Evolutionary conservation across 2,888 invertebrate genomes (phyloP).

Genomic region (Julus scanicus): DNA sequence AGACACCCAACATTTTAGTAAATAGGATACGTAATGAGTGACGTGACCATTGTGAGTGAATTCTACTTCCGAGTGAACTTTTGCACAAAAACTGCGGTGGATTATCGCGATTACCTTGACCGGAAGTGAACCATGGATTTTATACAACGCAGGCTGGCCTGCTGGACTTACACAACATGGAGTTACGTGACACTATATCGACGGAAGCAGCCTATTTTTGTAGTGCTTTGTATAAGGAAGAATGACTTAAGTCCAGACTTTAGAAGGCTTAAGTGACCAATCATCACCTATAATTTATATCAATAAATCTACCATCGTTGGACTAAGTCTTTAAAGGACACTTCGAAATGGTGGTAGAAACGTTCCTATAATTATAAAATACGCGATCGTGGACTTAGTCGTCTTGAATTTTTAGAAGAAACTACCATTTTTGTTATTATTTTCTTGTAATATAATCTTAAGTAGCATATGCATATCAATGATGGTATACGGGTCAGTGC

Average conservation of each 20-base stretch:
- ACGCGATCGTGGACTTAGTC: neutral
- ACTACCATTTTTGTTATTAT: neutral
- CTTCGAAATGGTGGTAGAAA: neutral
- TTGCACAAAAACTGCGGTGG: no score
- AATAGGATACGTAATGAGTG: no score
- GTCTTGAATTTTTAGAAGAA: neutral
- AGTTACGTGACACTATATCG: neutral
- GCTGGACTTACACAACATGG: neutral
- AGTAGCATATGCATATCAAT: constrained; percentile 23
- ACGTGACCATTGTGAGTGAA: no score
- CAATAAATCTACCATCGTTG: neutral
- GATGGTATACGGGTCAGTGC: neutral
- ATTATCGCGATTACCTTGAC: no score
- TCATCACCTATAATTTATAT: neutral
- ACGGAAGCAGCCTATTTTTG: neutral
- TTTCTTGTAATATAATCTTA: neutral
- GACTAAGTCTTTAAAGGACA: neutral
- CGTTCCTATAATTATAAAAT: constrained; percentile 21
- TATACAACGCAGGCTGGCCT: neutral
- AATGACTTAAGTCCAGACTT: neutral
- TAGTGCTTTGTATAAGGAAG: no score
- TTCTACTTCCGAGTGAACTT: no score
- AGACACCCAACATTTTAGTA: no score
- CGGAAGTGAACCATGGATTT: no score
- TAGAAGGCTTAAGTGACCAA: neutral